Base-by-base conservation (phyloP, 2,888 invertebrate genomes). In the Uropetala carovei region DNA sequence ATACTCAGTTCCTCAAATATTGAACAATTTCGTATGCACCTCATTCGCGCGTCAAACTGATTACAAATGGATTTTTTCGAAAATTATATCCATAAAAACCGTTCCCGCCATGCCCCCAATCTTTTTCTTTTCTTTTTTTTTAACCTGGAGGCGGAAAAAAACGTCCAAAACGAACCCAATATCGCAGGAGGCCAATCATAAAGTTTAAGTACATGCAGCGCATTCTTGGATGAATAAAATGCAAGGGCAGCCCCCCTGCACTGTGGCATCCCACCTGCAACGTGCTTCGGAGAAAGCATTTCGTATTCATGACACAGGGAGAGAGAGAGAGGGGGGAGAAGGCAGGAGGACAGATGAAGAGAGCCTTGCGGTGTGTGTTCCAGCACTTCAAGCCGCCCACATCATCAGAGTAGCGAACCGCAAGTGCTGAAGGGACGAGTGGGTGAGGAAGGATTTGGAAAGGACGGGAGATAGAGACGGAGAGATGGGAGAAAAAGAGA, bases 371-470 rank as follows among this genome's bases (percentile, higher is more conserved):
- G 75, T 75, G 75, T 75, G 75, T 75, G 75, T 27, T 75, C 75
- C 75, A 60, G 89, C 64, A 89, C 89, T 64, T 64, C 30, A 30
- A 27, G 89, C 64, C 89, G n/a, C 60, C 60, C 83, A 18, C 83
- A 43, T 83, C 83, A 43, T 64, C 64, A 89, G 89, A 18, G 43
- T 43, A 89, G 59, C 30, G 60, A 43, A 43, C 64, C 64, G 43
- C 89, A 58, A 59, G 75, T 27, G 75, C 22, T 75, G 75, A 68
- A n/a, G 75, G 75, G 75, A 75, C 43, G 43, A 43, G 43, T n/a
- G 68, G 68, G 22, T 13, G 22, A 11, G 22, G 27, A 27, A 7
- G 27, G 75, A 68, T 7, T 68, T 18, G 68, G 68, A 16, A 22
- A 68, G 22, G 64, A 14, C n/a, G 2, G 64, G 11, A n/a, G 10